Evolutionary conservation across 2,797 vertebrate genomes (phyloP).

Genomic region (Astyanax mexicanus): DNA sequence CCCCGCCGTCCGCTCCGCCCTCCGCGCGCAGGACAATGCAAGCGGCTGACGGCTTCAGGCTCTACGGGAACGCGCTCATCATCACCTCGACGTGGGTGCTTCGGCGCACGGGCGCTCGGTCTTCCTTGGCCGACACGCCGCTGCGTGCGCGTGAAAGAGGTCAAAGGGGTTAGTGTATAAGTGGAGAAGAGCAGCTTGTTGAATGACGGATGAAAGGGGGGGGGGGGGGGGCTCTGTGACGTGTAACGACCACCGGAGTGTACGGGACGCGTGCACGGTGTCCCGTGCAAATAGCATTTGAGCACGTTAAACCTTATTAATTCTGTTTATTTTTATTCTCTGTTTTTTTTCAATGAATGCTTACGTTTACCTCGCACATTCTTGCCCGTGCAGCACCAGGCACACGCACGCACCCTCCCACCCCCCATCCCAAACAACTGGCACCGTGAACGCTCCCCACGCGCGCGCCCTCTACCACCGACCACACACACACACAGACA

Average conservation of each 20-base stretch:
- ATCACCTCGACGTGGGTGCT: neutral
- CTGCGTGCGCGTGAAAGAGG: neutral
- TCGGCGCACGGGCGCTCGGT: neutral
- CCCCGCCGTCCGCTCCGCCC: constrained; percentile 72
- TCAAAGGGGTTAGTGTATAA: constrained; percentile 12
- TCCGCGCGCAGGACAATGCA: constrained; percentile 78
- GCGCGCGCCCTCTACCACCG: neutral
- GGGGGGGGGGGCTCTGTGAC: neutral
- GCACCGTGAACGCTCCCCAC: neutral
- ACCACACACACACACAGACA: neutral
- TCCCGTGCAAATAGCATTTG: neutral
- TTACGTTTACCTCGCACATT: too few relatives aligned
- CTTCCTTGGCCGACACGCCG: neutral
- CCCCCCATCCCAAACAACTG: neutral
- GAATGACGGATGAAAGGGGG: constrained; percentile 1
- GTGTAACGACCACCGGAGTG: neutral
- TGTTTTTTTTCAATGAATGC: too few relatives aligned
- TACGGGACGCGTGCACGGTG: neutral
- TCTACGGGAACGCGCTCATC: neutral
- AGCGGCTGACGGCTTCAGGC: constrained; percentile 22
- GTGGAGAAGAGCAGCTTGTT: constrained; percentile 6
- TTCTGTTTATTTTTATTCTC: too few relatives aligned
- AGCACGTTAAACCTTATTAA: too few relatives aligned
- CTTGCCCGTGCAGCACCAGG: too few relatives aligned
- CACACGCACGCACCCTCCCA: too few relatives aligned